Evolutionary conservation across 2,888 invertebrate genomes (phyloP).

Genomic region (Tenthredo mesomela): DNA sequence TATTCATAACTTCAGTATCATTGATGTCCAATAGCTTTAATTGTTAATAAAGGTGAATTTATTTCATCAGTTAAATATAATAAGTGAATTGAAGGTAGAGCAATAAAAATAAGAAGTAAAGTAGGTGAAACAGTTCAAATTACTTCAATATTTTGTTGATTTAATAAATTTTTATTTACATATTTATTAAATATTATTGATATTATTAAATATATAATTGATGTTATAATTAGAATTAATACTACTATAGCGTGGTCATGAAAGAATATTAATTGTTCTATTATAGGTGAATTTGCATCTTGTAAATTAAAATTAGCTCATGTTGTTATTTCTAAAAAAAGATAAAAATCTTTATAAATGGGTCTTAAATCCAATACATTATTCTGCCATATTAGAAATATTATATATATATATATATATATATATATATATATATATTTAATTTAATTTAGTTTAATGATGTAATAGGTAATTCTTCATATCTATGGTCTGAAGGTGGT

Average conservation of each 20-base stretch:
- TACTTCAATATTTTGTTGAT: conserved; percentile 81
- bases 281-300: conserved; percentile 65
- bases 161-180: conserved; percentile 54
- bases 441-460: conserved; percentile 85
- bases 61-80: conserved; percentile 83
- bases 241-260: conserved; percentile 62
- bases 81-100: conserved; percentile 82
- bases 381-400: conserved; percentile 79
- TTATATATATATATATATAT: conserved; percentile 63
- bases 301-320: conserved; percentile 62
- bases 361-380: conserved; percentile 83
- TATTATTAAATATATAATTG: conserved; percentile 58
- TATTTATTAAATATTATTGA: conserved; percentile 55
- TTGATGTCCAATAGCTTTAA: conserved; percentile 84
- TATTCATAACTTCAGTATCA: conserved; percentile 86
- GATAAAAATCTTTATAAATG: conserved; percentile 72
- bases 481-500: conserved; percentile 82
- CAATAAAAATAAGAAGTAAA: conserved; percentile 83
- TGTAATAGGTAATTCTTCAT: conserved; percentile 81
- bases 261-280: conserved; percentile 66
- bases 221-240: conserved; percentile 59
- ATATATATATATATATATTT: conserved; percentile 63
- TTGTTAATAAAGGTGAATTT: conserved; percentile 80
- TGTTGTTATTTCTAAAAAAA: conserved; percentile 56
- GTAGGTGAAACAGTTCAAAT: conserved; percentile 84